Percentiles rank a stretch among this genome's conserved stretches.
Conservation (phyloP, 2,113 vertebrate genomes). For the Aphyosemion australe region DNA sequence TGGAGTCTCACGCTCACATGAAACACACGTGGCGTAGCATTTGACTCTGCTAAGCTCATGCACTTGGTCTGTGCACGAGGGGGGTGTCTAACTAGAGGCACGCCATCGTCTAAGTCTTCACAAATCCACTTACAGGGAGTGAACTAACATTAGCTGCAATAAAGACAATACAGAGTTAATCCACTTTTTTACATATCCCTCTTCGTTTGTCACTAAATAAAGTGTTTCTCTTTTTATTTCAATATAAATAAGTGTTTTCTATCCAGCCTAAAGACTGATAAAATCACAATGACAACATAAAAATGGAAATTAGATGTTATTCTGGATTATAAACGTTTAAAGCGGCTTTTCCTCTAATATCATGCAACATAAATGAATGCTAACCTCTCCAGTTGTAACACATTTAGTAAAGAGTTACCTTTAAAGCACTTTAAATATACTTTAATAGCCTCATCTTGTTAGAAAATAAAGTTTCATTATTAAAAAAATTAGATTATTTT, state of each 20-base stretch:
- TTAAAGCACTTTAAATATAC: not conserved
- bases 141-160: conserved; percentile 9
- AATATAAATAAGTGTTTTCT: not conserved
- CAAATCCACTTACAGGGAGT: conserved; percentile 57
- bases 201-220: not conserved
- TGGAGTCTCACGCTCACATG: not conserved
- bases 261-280: not conserved
- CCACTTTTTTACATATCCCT: not conserved
- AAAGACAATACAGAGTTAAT: not conserved
- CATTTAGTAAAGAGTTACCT: not conserved
- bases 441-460: not conserved
- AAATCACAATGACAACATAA: no score
- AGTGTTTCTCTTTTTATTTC: not conserved
- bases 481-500: no score
- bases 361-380: no score
- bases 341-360: no score
- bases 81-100: conserved; percentile 19
- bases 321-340: no score
- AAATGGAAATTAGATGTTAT: no score
- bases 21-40: conserved; percentile 51
- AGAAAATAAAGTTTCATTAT: not conserved
- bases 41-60: conserved; percentile 62
- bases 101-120: conserved; percentile 30
- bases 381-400: not conserved
- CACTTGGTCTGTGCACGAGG: conserved; percentile 33